Evolutionary conservation across 2,888 invertebrate genomes (phyloP), one percentile per base, ranked within the genome.

Genomic region (Scaptodrosophila latifasciaeformis): DNA sequence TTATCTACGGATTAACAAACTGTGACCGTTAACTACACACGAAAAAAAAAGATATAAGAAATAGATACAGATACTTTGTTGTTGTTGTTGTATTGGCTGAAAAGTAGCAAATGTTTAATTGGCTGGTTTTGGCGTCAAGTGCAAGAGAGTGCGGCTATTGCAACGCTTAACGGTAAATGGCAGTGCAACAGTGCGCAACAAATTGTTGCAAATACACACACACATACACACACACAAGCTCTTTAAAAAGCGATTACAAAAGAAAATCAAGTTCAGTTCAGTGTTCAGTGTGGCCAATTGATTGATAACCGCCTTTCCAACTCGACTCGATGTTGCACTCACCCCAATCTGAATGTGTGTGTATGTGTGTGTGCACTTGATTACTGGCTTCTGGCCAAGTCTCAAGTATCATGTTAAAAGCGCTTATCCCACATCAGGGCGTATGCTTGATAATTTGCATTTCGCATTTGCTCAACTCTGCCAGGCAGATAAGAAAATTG

Each of bases 371-470:
- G 21, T 50, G 19, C 58, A 30, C 56, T 71, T n/a, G n/a, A n/a
- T n/a, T n/a, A n/a, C n/a, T 71, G 71, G 80, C 80, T 44, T 37
- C n/a, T 40, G 56, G 70, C 70, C 70, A 70, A 66, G 56, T 54
- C 48, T 12, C 34, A 34, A 34, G 6, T 34, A 15, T 15, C 34
- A 13, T n/a, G 24, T 7, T 7, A 3, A 24, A 3, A 7, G 24
- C 24, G 24, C n/a, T n/a, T n/a, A n/a, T n/a, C n/a, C 29, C 21
- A 43, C 46, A 79, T n/a, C 42, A 66, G 66, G 80, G 82, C 72
- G 82, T 81, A 79, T 79, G 70, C 66, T 66, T 77, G 71, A 79
- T 29, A 39, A 51, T 48, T 78, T 78, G 54, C 70, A 68, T 78
- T 52, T 75, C 30, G 40, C 54, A 24, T 5, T 24, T 7, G 4